Base-by-base conservation (phyloP, 2,797 vertebrate genomes). In the Schizopygopsis malacanthus region DNA sequence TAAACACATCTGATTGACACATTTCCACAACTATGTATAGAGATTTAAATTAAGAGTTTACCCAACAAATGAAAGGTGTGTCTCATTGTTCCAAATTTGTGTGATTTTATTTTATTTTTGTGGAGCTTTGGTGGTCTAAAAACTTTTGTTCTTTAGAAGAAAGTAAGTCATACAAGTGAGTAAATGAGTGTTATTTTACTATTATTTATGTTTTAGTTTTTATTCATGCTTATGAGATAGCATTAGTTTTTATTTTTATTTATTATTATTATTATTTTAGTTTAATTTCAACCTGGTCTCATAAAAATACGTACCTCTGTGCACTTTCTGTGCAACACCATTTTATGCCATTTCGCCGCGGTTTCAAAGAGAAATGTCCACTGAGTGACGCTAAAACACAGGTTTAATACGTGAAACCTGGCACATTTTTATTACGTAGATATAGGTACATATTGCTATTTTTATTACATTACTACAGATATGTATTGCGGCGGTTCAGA, bases 1-100 rank as follows among this genome's bases (percentile, higher is more conserved):
- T 81, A 54, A n/a, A 84, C 75, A 67, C 72, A 76, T 45, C 22
- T 65, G 28, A 47, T 52, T 59, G 72, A 52, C 59, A 83, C 45
- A 67, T 83, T 83, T 65, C 9, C 22, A 67, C 59, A 67, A 4
- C 9, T 47, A 39, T 82, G 12, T 18, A 71, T 28, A 56, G 12
- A 50, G 18, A 16, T 18, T 39, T 52, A 71, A 56, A 39, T 9
- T 2, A 9, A 75, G 16, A 18, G 4, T 33, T 28, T 25, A 33
- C 45, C 16, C 15, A 18, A 52, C 50, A 33, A 52, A 50, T 10
- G 1, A 18, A 73, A 50, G 4, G 4, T 28, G 3, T 16, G n/a
- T 52, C 2, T 12, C 61, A 63, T 28, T 65, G 25, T 65, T 72
- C 70, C 70, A 75, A 20, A 20, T 75, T 16, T 50, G 8, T 75